Evolutionary conservation across 2,888 invertebrate genomes (phyloP), one percentile per base, ranked within the genome.

Genomic region (Brenthis daphne): DNA sequence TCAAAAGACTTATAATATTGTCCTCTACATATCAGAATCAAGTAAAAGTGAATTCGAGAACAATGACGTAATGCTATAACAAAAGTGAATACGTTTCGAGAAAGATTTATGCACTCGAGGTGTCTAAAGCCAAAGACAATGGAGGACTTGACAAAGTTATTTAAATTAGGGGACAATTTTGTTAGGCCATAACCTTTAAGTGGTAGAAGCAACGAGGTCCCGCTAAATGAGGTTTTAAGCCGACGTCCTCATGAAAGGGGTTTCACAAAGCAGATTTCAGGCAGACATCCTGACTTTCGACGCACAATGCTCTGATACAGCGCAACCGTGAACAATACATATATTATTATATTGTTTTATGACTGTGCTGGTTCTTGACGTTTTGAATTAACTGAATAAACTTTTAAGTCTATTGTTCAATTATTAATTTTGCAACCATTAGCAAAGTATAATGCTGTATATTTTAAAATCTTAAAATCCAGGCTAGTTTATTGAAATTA

Each of bases 111-210:
- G 83, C 82, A 84, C 85, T 86, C 76, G 75, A 83, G 79, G 79
- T 79, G 77, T 77, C 77, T 82, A 78, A 81, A 77, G 79, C 82
- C 78, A 77, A 84, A 70, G 67, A 88, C 88, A 89, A 86, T 86
- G 79, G 80, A 77, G 81, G 82, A 81, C 84, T 82, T 78, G 80
- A 82, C 83, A 81, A 87, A 88, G 87, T 90, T 90, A 89, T 90
- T 90, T 86, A 90, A 91, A 89, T 90, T 86, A 88, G 82, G 86
- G 87, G 89, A 89, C 87, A 89, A 89, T 89, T 89, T 89, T 89
- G 89, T 86, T 85, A 80, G 81, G 80, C 83, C 80, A 85, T 85
- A 88, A 82, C 83, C 85, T 85, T 83, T 86, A 86, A 89, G 88
- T 87, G 87, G 86, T 75, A 82, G 81, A 86, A 84, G 84, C 86